Evolutionary conservation across 1,140 invertebrate genomes (phyloP), one percentile per base, ranked within the genome.

Genomic region (Megalopta genalis): DNA sequence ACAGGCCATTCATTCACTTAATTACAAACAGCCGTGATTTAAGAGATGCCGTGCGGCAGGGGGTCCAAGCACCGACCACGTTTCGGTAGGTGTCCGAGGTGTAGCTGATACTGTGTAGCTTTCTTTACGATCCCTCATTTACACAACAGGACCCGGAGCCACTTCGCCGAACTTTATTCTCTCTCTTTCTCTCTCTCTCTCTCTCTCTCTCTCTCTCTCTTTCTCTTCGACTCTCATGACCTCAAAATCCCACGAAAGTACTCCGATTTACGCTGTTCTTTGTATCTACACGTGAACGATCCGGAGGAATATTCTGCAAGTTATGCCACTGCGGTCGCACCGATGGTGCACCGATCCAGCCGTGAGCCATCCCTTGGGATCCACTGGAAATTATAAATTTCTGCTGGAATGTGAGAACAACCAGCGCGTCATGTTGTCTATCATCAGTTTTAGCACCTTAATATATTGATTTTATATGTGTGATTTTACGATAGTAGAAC

Each of bases 1-100:
- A 93, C 92, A 92, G 91, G 91, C 92, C 92, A 93, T 93, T 92
- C 91, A 92, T 93, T 93, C 92, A 92, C 92, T 93, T 93, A 93
- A 93, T 93, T 93, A 93, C 92, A 92, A 93, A 92, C 91, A 93
- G 91, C 88, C 90, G 87, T 93, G 92, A 93, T 93, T 93, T 93
- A 93, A 92, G 92, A 89, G 89, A 90, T 82, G 82, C 86, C 69
- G 87, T 89, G 77, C 91, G 70, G 82, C 88, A 88, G 91, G 91
- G 91, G 91, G 90, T 88, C 90, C 73, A 80, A 83, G 88, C 86
- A 87, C 85, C 83, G 86, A 72, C 88, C 84, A 88, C 84, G 86
- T 89, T 87, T 89, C 87, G 84, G 88, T 90, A 89, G 89, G 89
- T 91, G 88, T 91, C 86, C 90, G 79, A 90, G 89, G 90, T 85